Percentiles rank a stretch among this genome's conserved stretches.
Conservation (phyloP, 1,140 invertebrate species). For the Bombus pascuorum region DNA sequence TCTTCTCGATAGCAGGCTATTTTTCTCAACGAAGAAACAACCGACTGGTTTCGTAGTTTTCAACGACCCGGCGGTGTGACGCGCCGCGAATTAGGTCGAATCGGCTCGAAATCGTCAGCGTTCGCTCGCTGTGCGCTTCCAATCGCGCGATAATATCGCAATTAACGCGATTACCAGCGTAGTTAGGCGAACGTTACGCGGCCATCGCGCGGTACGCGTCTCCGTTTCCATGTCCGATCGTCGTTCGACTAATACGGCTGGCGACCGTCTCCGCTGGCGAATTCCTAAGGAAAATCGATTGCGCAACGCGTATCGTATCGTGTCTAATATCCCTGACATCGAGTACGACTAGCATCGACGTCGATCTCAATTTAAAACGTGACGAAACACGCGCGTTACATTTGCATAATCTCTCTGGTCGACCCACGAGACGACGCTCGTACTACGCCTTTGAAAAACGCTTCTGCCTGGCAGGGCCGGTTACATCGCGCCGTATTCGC, state of each 20-base stretch:
- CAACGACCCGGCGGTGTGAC: background rate
- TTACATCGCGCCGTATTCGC: background rate
- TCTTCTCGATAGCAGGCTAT: background rate
- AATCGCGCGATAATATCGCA: slow-evolving; percentile 19
- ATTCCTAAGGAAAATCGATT: background rate
- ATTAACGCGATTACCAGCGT: slow-evolving; percentile 9
- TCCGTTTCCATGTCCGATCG: background rate
- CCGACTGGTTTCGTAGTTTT: background rate
- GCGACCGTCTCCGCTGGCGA: background rate
- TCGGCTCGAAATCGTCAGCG: slow-evolving; percentile 12
- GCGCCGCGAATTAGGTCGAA: slow-evolving; percentile 26
- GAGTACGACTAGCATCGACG: background rate
- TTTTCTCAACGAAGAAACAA: background rate
- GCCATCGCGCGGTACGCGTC: background rate
- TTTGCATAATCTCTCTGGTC: slow-evolving; percentile 1
- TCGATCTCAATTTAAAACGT: slow-evolving; percentile 24
- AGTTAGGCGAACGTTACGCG: background rate
- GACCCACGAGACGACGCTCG: background rate
- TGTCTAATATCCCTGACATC: slow-evolving; percentile 30
- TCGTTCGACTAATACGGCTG: background rate
- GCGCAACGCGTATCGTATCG: background rate
- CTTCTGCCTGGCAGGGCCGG: too few relatives aligned
- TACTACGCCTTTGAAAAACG: background rate
- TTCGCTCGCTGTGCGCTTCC: background rate
- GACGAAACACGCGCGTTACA: slow-evolving; percentile 23